Conservation (phyloP, 2,797 vertebrate species). For the Clarias platycephalus region DNA sequence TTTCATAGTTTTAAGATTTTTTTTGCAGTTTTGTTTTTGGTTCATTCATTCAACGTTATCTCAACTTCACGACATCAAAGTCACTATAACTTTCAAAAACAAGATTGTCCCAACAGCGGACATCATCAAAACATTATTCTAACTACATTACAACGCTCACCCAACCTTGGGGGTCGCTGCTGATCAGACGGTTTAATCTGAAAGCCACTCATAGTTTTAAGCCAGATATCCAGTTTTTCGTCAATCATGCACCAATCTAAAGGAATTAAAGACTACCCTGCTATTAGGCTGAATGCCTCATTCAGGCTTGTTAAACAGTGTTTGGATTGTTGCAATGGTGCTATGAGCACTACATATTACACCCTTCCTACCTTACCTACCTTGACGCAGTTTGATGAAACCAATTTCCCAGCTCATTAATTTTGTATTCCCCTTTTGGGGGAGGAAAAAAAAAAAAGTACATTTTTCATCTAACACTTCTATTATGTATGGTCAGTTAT, state of each 20-base stretch:
- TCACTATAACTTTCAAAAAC: no score
- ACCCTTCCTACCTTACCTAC: slow-evolving; percentile 29
- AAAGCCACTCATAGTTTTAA: no score
- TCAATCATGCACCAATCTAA: background rate
- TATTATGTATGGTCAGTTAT: slow-evolving; percentile 20
- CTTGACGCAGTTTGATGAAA: slow-evolving; percentile 23
- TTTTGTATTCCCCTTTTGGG: slow-evolving; percentile 14
- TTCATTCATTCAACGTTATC: no score
- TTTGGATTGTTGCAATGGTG: slow-evolving; percentile 27
- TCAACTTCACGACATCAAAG: no score
- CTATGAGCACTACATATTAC: slow-evolving; percentile 22
- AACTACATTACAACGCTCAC: no score
- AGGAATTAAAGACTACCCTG: background rate
- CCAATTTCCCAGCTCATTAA: slow-evolving; percentile 45
- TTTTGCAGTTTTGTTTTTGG: no score
- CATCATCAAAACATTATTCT: no score
- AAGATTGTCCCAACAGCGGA: no score
- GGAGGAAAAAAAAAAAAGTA: background rate
- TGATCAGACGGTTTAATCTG: no score
- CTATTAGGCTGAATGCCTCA: background rate
- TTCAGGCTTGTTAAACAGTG: slow-evolving; percentile 6
- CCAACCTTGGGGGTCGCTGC: no score
- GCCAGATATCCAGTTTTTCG: background rate
- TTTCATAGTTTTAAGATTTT: no score
- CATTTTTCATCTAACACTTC: slow-evolving; percentile 5